phyloP scores from a whole-genome alignment of 2,888 invertebrate genomes.

The Hybos culiciformis region DNA sequence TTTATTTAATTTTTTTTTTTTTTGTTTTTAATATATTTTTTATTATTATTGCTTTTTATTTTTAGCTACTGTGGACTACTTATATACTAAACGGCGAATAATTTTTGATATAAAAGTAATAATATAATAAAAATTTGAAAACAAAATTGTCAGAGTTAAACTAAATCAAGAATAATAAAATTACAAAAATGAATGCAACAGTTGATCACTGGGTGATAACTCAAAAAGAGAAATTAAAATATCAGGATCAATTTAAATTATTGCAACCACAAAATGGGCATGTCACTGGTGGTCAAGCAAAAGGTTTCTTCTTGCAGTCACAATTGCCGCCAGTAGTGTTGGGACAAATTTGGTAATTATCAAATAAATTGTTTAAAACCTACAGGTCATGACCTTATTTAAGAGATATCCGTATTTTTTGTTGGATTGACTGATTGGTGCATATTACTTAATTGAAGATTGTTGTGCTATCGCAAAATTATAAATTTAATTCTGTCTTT shows the following conservation, averaged over 20 bases:
- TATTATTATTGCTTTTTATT: too few relatives aligned
- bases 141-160: too few relatives aligned
- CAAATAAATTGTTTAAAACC: neutral
- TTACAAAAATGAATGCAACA: constrained; percentile 28
- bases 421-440: neutral
- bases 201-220: constrained; percentile 80
- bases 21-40: too few relatives aligned
- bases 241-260: constrained; percentile 81
- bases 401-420: neutral
- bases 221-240: constrained; percentile 73
- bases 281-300: constrained; percentile 85
- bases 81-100: too few relatives aligned
- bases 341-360: constrained; percentile 83
- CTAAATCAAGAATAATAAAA: too few relatives aligned
- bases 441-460: neutral
- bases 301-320: constrained; percentile 83
- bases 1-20: too few relatives aligned
- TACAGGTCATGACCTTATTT: neutral
- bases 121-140: too few relatives aligned
- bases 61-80: too few relatives aligned
- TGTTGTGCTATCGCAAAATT: neutral
- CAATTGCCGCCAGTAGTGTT: constrained; percentile 78
- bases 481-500: neutral
- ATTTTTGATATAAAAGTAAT: too few relatives aligned
- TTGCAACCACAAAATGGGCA: constrained; percentile 76